A percentile compares a stretch with the other conserved stretches of the same genome.
Evolutionary conservation across 2,888 invertebrate species (phyloP).

Genomic region (Chironomus tentans): DNA sequence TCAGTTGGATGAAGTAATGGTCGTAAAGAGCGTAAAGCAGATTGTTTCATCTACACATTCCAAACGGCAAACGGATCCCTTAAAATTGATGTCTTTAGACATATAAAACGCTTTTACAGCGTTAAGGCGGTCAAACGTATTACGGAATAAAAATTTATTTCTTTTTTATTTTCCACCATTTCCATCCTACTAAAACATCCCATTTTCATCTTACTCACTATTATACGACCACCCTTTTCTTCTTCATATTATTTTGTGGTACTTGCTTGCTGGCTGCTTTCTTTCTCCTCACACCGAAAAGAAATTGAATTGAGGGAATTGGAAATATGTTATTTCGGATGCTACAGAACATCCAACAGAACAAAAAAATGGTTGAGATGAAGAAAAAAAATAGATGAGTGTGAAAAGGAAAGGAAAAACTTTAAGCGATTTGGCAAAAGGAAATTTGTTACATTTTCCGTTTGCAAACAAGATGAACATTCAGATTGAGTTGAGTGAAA

Average conservation of each 20-base stretch:
- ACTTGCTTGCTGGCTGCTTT: not conserved
- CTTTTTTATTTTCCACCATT: conserved; percentile 11
- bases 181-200: not conserved
- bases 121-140: conserved; percentile 26
- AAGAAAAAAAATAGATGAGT: not conserved
- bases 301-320: not conserved
- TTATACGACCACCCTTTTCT: conserved; percentile 13
- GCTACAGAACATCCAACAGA: not conserved
- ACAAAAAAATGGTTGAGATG: not conserved
- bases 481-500: conserved; percentile 12
- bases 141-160: conserved; percentile 24
- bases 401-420: not conserved
- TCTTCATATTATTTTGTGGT: not conserved
- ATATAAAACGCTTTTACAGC: conserved; percentile 20
- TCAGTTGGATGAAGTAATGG: not conserved
- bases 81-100: conserved; percentile 11
- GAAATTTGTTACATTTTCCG: conserved; percentile 16
- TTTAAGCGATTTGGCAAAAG: conserved; percentile 15
- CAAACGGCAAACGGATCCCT: not conserved
- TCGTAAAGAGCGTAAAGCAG: not conserved
- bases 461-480: conserved; percentile 13
- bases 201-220: not conserved
- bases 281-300: not conserved
- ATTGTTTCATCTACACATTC: conserved; percentile 5
- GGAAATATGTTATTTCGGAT: not conserved